A percentile compares a stretch with the other conserved stretches of the same genome.
phyloP scores from a whole-genome alignment of 2,888 invertebrate genomes.

The Pandemis corylana region DNA sequence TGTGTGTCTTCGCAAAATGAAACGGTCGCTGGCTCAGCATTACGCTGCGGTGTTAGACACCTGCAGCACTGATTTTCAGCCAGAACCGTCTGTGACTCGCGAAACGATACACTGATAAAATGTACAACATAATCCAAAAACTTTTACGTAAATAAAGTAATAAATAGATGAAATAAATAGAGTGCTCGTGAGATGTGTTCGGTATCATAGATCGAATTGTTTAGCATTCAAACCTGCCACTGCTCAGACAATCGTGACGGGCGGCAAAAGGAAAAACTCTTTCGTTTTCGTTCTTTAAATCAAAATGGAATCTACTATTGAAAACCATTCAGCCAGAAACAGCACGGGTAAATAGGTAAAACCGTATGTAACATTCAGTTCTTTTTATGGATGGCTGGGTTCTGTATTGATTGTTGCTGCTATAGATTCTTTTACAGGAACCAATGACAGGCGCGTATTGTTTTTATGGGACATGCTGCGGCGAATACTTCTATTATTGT shows the following conservation, averaged over 20 bases:
- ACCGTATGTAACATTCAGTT: conserved; percentile 8
- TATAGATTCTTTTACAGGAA: not conserved
- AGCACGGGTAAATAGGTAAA: conserved; percentile 7
- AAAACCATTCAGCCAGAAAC: conserved; percentile 14
- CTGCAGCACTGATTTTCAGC: no score
- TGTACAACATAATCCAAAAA: no score
- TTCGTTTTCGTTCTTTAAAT: conserved; percentile 23
- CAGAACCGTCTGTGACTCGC: no score
- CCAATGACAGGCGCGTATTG: not conserved
- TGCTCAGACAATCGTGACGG: conserved; percentile 9
- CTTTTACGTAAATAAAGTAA: no score
- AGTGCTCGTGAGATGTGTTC: not conserved
- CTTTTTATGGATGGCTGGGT: conserved; percentile 9
- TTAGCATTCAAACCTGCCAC: conserved; percentile 21
- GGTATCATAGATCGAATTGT: conserved; percentile 13
- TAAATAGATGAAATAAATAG: no score
- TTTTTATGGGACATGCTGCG: not conserved
- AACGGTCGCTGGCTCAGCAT: no score
- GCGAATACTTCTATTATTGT: not conserved
- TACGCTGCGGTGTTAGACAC: no score
- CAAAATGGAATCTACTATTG: conserved; percentile 18
- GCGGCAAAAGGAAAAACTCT: conserved; percentile 18
- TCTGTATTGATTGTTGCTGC: conserved; percentile 8
- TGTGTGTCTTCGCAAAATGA: no score
- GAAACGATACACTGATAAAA: no score